Base-by-base conservation (phyloP, 1,140 invertebrate species). In the Hylaeus anthracinus region DNA sequence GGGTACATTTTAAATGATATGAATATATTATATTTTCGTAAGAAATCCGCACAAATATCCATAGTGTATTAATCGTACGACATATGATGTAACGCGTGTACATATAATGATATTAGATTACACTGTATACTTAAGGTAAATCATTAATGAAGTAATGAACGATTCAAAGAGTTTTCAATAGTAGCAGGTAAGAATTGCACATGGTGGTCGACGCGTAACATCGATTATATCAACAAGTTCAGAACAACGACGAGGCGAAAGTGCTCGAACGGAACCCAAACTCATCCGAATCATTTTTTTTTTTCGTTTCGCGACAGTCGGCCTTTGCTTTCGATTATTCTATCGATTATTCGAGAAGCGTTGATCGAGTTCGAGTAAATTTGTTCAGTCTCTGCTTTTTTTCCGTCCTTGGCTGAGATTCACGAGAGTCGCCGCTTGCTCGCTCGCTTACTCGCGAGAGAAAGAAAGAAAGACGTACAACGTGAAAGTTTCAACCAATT, bases 1-100 rank as follows among this genome's bases (percentile, higher is more conserved):
- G n/a, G 43, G 45, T 67, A 67, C 45, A 15, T 67, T 67, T 79
- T 72, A 79, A 73, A 73, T 63, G 77, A 79, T 79, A 72, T 79
- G 77, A 79, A 79, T 79, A 79, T 79, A 79, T 79, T 79, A 79
- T 87, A 84, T 89, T 89, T 87, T 83, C 79, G 89, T 91, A 91
- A 90, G 90, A 91, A 91, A 90, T 86, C 76, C 86, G 79, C 84
- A 87, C 83, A 80, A 83, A 81, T 88, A 86, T 86, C 70, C 77
- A 84, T 81, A 77, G 78, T 53, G 53, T 74, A 84, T 51, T 77
- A 82, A 82, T 89, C 70, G 58, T 86, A 84, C 37, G 69, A 76
- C 73, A 79, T 63, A 58, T 70, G 61, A 61, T 72, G 72, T 86
- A 86, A 81, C 69, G 79, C 77, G 71, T 82, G 72, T 87, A 87